Evolutionary conservation across 1,140 invertebrate genomes (phyloP), one percentile per base, ranked within the genome.

Genomic region (Andrena cerasifolii): DNA sequence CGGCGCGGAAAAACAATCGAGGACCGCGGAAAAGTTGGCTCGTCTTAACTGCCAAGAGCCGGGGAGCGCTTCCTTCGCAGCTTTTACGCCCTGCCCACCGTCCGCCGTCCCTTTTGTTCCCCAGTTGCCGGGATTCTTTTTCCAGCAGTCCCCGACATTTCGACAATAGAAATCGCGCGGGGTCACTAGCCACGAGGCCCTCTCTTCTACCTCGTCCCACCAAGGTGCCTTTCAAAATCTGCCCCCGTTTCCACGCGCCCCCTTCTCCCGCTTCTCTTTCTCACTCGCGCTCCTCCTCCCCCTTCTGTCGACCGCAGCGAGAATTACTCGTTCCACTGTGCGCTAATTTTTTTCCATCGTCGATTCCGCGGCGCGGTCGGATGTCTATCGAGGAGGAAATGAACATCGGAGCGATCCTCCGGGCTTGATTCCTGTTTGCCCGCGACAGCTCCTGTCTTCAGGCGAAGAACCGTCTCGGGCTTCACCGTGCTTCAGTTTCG

Each of bases 111-210:
- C 71, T 53, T 80, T 80, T 80, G 40, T 78, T 80, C 49, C 66
- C 33, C 63, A 21, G 62, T 61, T 45, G n/a, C 26, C 21, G 43
- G 24, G 45, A 56, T 78, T 78, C 75, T 83, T 85, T 83, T 82
- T 80, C 62, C 77, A 49, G 24, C 61, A 65, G 47, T 49, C 45
- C 49, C 53, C 72, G 68, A 84, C 78, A 76, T 86, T 86, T 83
- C 73, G 78, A 88, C 85, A 84, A 87, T 88, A 84, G 85, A 84
- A 85, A 86, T 85, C 72, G 59, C 73, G 51, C 61, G 63, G 67
- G 80, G 63, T 83, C 70, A 58, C 59, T 47, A 24, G 28, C 66
- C 16, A 40, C 45, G 14, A 10, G 16, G 6, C 47, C 62, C 31
- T 84, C 76, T 79, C 74, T 51, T 66, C 65, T 24, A 72, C 54